Base-by-base conservation (phyloP, 1,140 invertebrate species). In the Listronotus bonariensis region DNA sequence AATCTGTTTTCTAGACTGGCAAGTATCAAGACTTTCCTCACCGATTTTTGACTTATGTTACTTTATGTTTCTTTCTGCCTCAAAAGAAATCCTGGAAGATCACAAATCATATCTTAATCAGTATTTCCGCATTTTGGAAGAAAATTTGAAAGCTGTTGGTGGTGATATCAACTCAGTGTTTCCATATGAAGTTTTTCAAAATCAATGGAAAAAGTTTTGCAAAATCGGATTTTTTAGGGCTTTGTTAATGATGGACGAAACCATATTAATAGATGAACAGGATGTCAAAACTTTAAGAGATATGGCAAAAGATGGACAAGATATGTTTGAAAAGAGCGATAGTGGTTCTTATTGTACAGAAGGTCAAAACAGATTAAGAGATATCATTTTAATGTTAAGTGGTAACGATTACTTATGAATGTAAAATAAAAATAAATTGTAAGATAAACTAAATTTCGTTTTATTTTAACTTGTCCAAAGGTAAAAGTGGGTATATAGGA, bases 1-100 rank as follows among this genome's bases (percentile, higher is more conserved):
- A n/a, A 5, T 43, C 3, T 52, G 32, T 36, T 52, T 52, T 36
- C 17, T 52, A 14, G 49, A 38, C n/a, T 38, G 31, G 32, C 26
- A 52, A 14, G 5, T 38, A 52, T 43, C 41, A 5, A 43, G n/a
- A 43, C 17, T 52, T 31, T 11, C 14, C 1, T 26, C 34, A 1
- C 58, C 58, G 5, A 32, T 15, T 2, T 11, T 18, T 18, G 58
- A 60, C 9, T 15, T 60, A 26, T 60, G 31, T 41, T 60, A 60
- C 20, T 52, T 60, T 36, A 9, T 60, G 6, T 60, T 51, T 31
- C 38, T 51, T 20, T 40, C 46, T 20, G 48, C 34, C 3, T 60
- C 58, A 0, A 60, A 60, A 41, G 36, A 40, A 7, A 32, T 42
- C 5, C 31, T 60, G 14, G 18, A 60, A 12, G 14, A 52, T 20